phyloP scores from a whole-genome alignment of 2,888 invertebrate species.

The Coenonympha glycerion region DNA sequence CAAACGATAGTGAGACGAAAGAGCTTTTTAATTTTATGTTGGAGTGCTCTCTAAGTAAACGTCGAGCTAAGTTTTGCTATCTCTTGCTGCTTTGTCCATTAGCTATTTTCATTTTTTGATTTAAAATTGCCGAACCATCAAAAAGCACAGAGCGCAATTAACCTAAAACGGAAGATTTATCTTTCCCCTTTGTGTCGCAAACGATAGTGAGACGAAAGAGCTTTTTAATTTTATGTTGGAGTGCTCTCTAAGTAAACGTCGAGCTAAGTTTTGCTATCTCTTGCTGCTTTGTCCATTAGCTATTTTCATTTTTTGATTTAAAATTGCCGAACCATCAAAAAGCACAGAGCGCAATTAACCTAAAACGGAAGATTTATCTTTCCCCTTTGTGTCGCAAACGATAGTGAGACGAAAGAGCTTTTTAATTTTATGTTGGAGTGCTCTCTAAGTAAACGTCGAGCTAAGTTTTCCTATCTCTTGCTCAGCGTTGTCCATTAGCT shows the following conservation, averaged over 20 bases:
- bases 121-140: not conserved
- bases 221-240: constrained; percentile 43
- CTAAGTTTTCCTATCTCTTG: constrained; percentile 29
- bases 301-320: too few relatives aligned
- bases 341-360: not conserved
- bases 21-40: constrained; percentile 43
- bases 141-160: not conserved
- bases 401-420: constrained; percentile 33
- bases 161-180: constrained; percentile 18
- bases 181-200: constrained; percentile 35
- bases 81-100: constrained; percentile 23
- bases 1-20: constrained; percentile 36
- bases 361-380: constrained; percentile 20
- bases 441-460: constrained; percentile 27
- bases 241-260: constrained; percentile 29
- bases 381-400: constrained; percentile 38
- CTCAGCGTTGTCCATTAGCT: constrained; percentile 22
- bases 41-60: constrained; percentile 28
- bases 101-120: constrained; percentile 14
- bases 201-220: constrained; percentile 36
- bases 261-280: constrained; percentile 30
- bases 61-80: constrained; percentile 31
- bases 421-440: constrained; percentile 43
- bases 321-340: not conserved
- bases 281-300: constrained; percentile 21